Evolutionary conservation across 2,888 invertebrate genomes (phyloP).

Genomic region (Embidobia sp.): DNA sequence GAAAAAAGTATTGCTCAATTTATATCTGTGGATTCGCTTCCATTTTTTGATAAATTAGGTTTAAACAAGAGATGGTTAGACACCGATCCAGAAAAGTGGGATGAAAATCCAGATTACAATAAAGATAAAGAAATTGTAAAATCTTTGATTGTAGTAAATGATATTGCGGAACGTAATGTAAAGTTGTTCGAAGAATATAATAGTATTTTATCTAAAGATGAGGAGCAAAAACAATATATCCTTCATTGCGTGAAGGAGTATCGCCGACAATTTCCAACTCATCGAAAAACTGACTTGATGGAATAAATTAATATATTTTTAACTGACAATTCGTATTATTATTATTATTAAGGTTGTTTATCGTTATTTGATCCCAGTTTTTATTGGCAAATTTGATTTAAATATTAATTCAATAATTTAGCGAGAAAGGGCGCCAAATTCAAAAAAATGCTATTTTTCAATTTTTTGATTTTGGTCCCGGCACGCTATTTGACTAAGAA

Average conservation of each 20-base stretch:
- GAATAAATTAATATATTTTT: too few species aligned
- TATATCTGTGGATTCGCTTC: neutral
- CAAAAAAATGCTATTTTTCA: too few species aligned
- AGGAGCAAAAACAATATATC: slow-evolving; percentile 1
- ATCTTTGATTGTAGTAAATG: slow-evolving; percentile 1
- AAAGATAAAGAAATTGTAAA: neutral
- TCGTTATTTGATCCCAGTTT: too few species aligned
- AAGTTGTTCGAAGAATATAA: neutral
- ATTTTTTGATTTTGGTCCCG: too few species aligned
- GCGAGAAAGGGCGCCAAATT: too few species aligned
- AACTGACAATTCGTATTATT: too few species aligned
- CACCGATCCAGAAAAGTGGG: slow-evolving; percentile 4
- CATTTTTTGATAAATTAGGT: slow-evolving; percentile 1
- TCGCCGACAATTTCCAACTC: neutral
- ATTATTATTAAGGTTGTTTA: too few species aligned
- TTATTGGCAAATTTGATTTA: too few species aligned
- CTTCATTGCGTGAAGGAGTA: neutral
- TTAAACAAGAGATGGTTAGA: slow-evolving; percentile 9
- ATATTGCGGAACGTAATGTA: slow-evolving; percentile 3
- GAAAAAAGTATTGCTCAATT: slow-evolving; percentile 4
- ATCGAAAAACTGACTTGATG: neutral
- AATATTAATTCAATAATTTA: too few species aligned
- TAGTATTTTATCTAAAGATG: neutral
- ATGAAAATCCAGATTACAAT: neutral
- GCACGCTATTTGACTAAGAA: neutral